Evolutionary conservation across 1,140 invertebrate species (phyloP), one percentile per base, ranked within the genome.

Genomic region (Atopsyche davidsoni): DNA sequence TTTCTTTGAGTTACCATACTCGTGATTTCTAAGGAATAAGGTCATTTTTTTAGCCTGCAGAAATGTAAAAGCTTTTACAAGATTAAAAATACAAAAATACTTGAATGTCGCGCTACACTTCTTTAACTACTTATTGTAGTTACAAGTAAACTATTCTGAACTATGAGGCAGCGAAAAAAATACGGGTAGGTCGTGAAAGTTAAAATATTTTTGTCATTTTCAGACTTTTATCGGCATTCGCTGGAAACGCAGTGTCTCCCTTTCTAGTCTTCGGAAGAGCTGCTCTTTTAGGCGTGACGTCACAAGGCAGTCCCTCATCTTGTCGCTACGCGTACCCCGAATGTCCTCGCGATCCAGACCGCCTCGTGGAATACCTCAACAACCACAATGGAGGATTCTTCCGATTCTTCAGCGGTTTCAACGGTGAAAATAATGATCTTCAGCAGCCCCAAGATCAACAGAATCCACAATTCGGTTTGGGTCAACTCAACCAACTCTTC

Each of bases 331-430:
- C 81, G 2, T 90, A 86, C 55, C 77, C 82, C 0, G 75, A 75
- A 19, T 91, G 88, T 58, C 88, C 88, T 0, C 78, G 76, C 51
- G 81, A 86, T 61, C 70, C 82, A 19, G 78, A 84, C 49, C 76
- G 80, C 59, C 70, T 89, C 7, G 75, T 89, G 22, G 70, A 86
- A 62, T 90, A 90, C 63, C 70, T 90, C 36, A 90, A 91, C 67
- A 91, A 89, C 66, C 79, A 91, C 62, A 87, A 88, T 47, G 87
- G 88, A 31, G 88, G 87, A 7, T 87, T 89, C 63, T 90, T 89
- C 63, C 76, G 84, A 45, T 86, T 85, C 59, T 89, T 90, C 61
- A 80, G 76, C 47, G 73, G 75, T 18, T 62, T 68, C 35, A n/a
- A n/a, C n/a, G n/a, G n/a, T n/a, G n/a, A n/a, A n/a, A n/a, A n/a